Percentiles rank a stretch among this genome's conserved stretches.
Conservation (phyloP, 2,797 vertebrate species). For the Falco berigora region DNA sequence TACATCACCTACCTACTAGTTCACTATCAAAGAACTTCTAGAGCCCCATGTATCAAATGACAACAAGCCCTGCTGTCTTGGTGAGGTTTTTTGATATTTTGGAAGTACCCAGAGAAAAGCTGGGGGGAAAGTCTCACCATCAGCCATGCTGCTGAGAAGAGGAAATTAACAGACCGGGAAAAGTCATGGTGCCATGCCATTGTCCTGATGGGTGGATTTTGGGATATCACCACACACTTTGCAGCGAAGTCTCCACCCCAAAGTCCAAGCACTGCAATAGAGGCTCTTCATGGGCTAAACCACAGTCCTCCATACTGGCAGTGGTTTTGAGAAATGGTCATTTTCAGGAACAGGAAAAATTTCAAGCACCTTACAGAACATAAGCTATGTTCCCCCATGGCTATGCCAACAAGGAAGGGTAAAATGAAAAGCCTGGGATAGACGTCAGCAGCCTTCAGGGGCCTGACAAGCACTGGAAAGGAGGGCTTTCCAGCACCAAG, state of each 20-base stretch:
- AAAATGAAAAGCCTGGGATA: not conserved
- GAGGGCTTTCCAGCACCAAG: not conserved
- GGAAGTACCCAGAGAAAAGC: not conserved
- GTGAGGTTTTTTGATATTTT: not conserved
- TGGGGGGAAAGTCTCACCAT: not conserved
- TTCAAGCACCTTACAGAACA: not conserved
- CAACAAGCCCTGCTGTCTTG: not conserved
- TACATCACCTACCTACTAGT: not conserved
- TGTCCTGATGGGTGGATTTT: not conserved
- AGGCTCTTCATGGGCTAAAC: not conserved
- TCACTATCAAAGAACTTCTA: not conserved
- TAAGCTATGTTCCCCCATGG: accelerated
- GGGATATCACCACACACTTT: accelerated
- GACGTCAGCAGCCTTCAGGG: not conserved
- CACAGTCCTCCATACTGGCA: not conserved
- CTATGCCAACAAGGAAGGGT: not conserved
- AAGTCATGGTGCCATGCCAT: accelerated
- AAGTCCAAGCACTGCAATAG: not conserved
- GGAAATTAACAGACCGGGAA: not conserved
- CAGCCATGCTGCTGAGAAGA: not conserved
- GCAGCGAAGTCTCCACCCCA: not conserved
- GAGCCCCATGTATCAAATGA: accelerated
- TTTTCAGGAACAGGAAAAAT: not conserved
- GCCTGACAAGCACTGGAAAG: not conserved
- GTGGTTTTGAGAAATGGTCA: not conserved